Percentiles rank a stretch among this genome's conserved stretches.
phyloP scores from a whole-genome alignment of 2,113 vertebrate genomes.

The Callospermophilus lateralis region DNA sequence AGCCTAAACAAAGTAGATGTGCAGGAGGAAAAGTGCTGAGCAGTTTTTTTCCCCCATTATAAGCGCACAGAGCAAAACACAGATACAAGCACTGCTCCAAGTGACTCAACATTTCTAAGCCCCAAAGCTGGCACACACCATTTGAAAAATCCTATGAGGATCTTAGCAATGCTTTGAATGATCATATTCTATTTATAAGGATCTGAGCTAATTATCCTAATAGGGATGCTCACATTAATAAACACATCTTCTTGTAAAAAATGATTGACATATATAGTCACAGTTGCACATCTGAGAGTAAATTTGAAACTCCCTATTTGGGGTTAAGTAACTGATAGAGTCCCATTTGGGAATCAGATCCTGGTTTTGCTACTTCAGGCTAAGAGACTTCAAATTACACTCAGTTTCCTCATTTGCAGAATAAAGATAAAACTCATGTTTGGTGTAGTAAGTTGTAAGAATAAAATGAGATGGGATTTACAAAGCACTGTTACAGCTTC shows the following conservation, averaged over 20 bases:
- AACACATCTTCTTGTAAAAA: neutral
- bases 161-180: neutral
- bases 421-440: neutral
- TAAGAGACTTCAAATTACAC: neutral
- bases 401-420: neutral
- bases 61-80: neutral
- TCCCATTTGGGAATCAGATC: neutral
- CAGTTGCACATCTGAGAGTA: rapidly evolving
- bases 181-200: neutral
- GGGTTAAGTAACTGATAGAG: neutral
- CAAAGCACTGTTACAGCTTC: neutral
- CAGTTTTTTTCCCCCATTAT: neutral
- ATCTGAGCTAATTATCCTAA: neutral
- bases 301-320: neutral
- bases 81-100: neutral
- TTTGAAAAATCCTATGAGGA: neutral
- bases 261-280: neutral
- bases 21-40: conserved; percentile 47
- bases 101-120: neutral
- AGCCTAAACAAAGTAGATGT: conserved; percentile 55
- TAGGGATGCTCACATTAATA: neutral
- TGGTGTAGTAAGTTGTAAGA: neutral
- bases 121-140: neutral
- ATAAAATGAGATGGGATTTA: neutral
- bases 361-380: neutral